These are phyloP conservation scores for Peribatodes rhomboidaria DNA, from an alignment of 2,888 invertebrate species.

Conservation along the genomic window DNA sequence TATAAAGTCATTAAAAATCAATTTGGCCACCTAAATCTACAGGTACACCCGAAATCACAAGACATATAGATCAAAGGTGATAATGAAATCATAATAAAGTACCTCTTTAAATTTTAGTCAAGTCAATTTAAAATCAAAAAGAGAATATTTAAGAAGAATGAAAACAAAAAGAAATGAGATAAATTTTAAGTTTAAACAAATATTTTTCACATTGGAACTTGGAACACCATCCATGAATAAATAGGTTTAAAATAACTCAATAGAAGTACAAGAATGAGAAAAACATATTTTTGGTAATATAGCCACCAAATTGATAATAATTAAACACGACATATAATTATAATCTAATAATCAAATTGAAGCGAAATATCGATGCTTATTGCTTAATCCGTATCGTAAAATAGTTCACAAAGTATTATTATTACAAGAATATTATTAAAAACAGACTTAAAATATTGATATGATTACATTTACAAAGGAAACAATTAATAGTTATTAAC, in stretches of 20 bases:
- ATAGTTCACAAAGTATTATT: constrained; percentile 47
- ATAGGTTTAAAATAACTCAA: too few relatives aligned
- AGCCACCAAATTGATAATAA: constrained; percentile 13
- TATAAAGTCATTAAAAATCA: constrained; percentile 32
- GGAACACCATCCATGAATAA: too few relatives aligned
- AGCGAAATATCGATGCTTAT: constrained; percentile 71
- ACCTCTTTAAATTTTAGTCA: too few relatives aligned
- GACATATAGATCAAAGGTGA: too few relatives aligned
- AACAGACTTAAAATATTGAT: constrained; percentile 72
- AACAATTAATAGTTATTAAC: constrained; percentile 41
- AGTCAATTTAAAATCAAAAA: too few relatives aligned
- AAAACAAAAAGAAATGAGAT: too few relatives aligned
- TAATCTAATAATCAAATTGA: constrained; percentile 56
- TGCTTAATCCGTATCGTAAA: constrained; percentile 65
- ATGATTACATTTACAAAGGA: constrained; percentile 68
- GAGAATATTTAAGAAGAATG: too few relatives aligned
- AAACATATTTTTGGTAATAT: background rate
- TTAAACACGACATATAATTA: constrained; percentile 50
- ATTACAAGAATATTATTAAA: constrained; percentile 46
- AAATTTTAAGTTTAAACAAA: too few relatives aligned
- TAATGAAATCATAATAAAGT: too few relatives aligned
- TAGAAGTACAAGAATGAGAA: too few relatives aligned
- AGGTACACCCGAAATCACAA: too few relatives aligned
- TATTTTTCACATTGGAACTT: too few relatives aligned
- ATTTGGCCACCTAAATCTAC: background rate